Percentiles rank a stretch among this genome's conserved stretches.
Conservation (phyloP, 2,113 vertebrate genomes). For the Nestor notabilis region DNA sequence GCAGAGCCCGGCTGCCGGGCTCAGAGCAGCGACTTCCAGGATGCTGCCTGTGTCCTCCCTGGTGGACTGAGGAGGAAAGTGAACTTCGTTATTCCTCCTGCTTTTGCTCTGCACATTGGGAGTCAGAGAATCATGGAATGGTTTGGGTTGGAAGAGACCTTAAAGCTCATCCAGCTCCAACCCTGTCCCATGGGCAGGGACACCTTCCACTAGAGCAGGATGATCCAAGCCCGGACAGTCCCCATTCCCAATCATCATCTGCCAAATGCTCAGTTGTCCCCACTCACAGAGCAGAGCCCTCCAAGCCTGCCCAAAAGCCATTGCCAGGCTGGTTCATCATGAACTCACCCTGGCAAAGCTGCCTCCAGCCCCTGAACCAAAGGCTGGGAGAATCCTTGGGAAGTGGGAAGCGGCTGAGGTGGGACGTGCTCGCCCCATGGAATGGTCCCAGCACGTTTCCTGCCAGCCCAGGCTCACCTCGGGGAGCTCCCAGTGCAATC, state of each 20-base stretch:
- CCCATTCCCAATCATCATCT: neutral
- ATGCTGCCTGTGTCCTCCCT: neutral
- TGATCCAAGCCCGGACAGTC: neutral
- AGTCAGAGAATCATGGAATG: neutral
- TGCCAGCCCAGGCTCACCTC: neutral
- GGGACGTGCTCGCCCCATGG: accelerated
- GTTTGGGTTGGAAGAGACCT: neutral
- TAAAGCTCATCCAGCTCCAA: neutral
- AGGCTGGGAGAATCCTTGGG: neutral
- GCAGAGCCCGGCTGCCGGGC: accelerated
- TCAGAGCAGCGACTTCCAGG: neutral
- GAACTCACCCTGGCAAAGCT: neutral
- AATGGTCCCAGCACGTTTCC: neutral
- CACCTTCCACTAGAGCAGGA: neutral
- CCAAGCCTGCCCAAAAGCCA: neutral
- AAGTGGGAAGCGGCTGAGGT: accelerated
- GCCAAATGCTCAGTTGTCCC: neutral
- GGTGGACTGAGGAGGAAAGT: neutral
- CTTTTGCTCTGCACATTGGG: neutral
- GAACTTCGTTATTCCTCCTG: neutral
- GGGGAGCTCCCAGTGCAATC: neutral
- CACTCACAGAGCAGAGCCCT: neutral
- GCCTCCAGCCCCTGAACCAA: neutral
- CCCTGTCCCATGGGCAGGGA: neutral
- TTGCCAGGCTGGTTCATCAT: neutral